Evolutionary conservation across 2,888 invertebrate genomes (phyloP).

Genomic region (Stenchaetothrips biformis): DNA sequence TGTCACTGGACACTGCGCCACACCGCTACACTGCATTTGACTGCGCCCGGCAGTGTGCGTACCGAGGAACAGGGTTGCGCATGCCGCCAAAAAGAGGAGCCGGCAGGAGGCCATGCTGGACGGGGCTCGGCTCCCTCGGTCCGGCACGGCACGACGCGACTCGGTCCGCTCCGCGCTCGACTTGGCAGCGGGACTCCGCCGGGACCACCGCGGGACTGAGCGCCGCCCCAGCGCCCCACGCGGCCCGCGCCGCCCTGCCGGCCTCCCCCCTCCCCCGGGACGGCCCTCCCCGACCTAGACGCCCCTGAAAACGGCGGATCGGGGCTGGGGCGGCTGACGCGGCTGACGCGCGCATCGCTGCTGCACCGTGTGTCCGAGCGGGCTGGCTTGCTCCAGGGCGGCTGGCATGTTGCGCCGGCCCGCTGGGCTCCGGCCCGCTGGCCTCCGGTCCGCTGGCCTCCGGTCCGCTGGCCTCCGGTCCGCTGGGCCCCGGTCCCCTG

Average conservation of each 20-base stretch:
- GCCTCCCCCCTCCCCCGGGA: neutral
- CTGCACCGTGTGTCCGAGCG: too few relatives aligned
- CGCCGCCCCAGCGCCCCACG: neutral
- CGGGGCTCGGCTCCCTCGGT: neutral
- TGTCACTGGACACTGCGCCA: too few relatives aligned
- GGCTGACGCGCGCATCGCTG: too few relatives aligned
- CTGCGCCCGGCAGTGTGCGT: neutral
- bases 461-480: too few relatives aligned
- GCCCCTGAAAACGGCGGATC: neutral
- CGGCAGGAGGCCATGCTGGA: conserved; percentile 19
- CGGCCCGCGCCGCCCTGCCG: neutral
- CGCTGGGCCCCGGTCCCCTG: too few relatives aligned
- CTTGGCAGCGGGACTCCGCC: conserved; percentile 15
- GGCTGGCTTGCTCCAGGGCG: too few relatives aligned
- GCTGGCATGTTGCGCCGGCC: too few relatives aligned
- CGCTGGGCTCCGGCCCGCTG: too few relatives aligned
- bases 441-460: too few relatives aligned
- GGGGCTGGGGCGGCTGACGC: too few relatives aligned
- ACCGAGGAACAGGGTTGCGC: conserved; percentile 12
- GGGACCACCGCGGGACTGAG: conserved; percentile 23
- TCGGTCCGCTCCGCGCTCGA: neutral
- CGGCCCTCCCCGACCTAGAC: neutral
- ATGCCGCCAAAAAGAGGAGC: neutral
- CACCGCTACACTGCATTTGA: neutral
- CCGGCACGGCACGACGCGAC: neutral